Evolutionary conservation across 1,140 invertebrate genomes (phyloP).

Genomic region (Orchesella cincta): DNA sequence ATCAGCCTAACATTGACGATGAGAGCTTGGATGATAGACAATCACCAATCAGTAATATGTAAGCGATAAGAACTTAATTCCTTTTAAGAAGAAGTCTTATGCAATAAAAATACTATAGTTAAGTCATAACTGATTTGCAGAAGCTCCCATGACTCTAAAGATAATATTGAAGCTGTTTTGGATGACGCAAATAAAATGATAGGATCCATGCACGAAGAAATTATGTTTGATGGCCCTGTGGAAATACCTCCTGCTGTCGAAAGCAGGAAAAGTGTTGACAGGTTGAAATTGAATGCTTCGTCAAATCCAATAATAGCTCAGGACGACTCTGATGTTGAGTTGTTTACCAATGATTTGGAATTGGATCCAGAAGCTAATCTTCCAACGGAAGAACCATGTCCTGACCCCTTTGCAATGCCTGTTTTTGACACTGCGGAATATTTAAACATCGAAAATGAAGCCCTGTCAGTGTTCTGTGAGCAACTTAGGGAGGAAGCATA

Average conservation of each 20-base stretch:
- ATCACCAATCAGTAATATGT: too few species aligned
- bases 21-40: too few species aligned
- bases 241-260: background rate
- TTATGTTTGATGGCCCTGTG: background rate
- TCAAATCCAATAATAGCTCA: background rate
- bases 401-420: constrained; percentile 43
- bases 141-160: constrained; percentile 6
- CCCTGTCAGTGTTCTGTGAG: constrained; percentile 43
- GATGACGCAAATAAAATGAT: constrained; percentile 42
- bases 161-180: constrained; percentile 25
- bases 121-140: too few species aligned
- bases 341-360: constrained; percentile 31
- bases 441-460: constrained; percentile 47
- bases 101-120: too few species aligned
- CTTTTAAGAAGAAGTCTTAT: too few species aligned
- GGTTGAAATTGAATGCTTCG: background rate
- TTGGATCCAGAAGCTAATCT: background rate
- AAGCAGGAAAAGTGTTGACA: background rate
- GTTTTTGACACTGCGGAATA: constrained; percentile 48
- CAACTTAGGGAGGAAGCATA: constrained; percentile 42
- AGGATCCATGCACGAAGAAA: constrained; percentile 37
- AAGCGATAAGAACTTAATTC: too few species aligned
- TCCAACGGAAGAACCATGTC: background rate
- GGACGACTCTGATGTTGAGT: constrained; percentile 20
- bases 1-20: too few species aligned